Evolutionary conservation across 2,888 invertebrate species (phyloP).

Genomic region (Gnatocerus cornutus): DNA sequence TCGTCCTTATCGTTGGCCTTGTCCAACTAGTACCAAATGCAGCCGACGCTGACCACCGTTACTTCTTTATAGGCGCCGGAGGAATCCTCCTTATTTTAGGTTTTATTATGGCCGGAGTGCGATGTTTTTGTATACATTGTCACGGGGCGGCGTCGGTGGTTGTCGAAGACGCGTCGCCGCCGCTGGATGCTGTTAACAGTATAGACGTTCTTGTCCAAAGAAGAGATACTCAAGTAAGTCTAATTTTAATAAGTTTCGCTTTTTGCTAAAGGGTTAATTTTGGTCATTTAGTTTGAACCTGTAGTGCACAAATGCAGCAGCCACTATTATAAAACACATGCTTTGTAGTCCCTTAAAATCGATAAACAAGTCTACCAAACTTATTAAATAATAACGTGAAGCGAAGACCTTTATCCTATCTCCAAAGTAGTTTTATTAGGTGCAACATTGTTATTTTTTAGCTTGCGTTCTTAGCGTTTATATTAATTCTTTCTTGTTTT

Average conservation of each 20-base stretch:
- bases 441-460: constrained; percentile 3
- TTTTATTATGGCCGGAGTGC: constrained; percentile 77
- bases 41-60: constrained; percentile 83
- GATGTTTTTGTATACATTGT: constrained; percentile 81
- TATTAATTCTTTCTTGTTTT: constrained; percentile 57
- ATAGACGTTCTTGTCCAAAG: constrained; percentile 72
- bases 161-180: constrained; percentile 68
- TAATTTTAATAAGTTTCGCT: constrained; percentile 2
- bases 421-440: neutral
- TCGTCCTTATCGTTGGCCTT: constrained; percentile 83
- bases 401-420: too few species aligned
- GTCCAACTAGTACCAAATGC: constrained; percentile 85
- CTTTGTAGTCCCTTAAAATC: constrained; percentile 2
- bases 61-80: constrained; percentile 80
- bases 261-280: constrained; percentile 33
- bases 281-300: constrained; percentile 14
- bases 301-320: constrained; percentile 33
- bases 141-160: constrained; percentile 72
- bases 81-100: constrained; percentile 78
- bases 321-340: constrained; percentile 22
- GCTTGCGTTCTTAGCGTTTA: constrained; percentile 3
- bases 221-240: constrained; percentile 67
- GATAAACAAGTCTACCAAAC: too few species aligned
- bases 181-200: constrained; percentile 72
- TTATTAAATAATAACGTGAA: too few species aligned